Percentiles rank a stretch among this genome's conserved stretches.
Evolutionary conservation across 2,113 vertebrate genomes (phyloP).

Genomic region (Thryonomys swinderianus): DNA sequence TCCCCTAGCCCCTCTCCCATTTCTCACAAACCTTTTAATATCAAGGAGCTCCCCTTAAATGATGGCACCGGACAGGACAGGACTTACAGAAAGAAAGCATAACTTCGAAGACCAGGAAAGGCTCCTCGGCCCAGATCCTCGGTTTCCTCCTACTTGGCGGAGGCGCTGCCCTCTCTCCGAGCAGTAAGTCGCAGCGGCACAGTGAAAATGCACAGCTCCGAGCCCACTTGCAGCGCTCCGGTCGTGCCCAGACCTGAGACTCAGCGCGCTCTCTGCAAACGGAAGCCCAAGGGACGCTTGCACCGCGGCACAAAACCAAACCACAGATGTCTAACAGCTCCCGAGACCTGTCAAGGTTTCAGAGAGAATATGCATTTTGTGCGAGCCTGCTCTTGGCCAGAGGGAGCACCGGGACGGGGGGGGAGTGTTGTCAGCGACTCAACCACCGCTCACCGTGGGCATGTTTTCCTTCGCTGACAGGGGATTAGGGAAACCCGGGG

Average conservation of each 20-base stretch:
- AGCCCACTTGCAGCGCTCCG: conserved; percentile 67
- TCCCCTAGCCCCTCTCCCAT: conserved; percentile 15
- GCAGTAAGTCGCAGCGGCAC: conserved; percentile 70
- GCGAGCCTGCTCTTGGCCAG: conserved; percentile 24
- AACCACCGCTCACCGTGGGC: conserved; percentile 24
- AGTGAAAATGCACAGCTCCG: conserved; percentile 50
- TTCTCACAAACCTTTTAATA: conserved; percentile 64
- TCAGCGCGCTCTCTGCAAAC: conserved; percentile 74
- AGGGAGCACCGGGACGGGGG: conserved; percentile 1
- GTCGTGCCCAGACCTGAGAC: conserved; percentile 48
- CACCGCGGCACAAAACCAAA: conserved; percentile 71
- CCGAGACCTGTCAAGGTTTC: conserved; percentile 71
- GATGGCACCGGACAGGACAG: conserved; percentile 48
- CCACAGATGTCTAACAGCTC: conserved; percentile 74
- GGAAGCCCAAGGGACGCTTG: conserved; percentile 70
- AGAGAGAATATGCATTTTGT: conserved; percentile 63
- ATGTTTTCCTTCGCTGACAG: conserved; percentile 56
- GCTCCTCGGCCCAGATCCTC: neutral
- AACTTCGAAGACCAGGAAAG: conserved; percentile 51
- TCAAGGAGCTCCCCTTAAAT: conserved; percentile 70
- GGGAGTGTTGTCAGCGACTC: conserved; percentile 38
- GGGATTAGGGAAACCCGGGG: conserved; percentile 62
- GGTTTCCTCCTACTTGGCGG: neutral
- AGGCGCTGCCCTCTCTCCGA: neutral
- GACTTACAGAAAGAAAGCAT: conserved; percentile 73